Base-by-base conservation (phyloP, 2,797 vertebrate species). In the Melanotaenia parkinsoni region DNA sequence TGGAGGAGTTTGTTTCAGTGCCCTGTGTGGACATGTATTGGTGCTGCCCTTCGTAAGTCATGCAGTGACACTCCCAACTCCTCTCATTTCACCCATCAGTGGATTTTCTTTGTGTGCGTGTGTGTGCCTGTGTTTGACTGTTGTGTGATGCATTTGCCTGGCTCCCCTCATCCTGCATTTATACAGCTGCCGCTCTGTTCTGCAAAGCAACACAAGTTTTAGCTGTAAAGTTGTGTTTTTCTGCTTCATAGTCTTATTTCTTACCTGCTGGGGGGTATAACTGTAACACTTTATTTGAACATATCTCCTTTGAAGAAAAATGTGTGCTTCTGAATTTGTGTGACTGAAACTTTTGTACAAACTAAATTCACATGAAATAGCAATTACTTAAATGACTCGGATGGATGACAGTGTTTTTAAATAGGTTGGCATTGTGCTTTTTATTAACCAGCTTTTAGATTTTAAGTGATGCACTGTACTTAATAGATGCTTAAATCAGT, bases 81-180 rank as follows among this genome's bases (percentile, higher is more conserved):
- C 87, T 90, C 85, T 91, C 83, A 91, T 92, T 92, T 92, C 87
- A 92, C 82, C 83, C 89, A 86, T 88, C 87, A 76, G 57, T 86
- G 72, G 74, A 35, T 86, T 87, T 81, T 81, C 72, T 73, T 76
- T 67, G 57, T 59, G 53, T 59, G 12, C 38, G 3, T 16, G 60
- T 63, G 60, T 51, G 58, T 54, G 58, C 58, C 32, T 62, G 63
- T 51, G 69, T 35, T 70, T 54, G 59, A 73, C 65, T 68, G 58
- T 26, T 54, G 43, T 33, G 65, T 45, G 72, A 81, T 68, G 72
- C 58, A 66, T 75, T 67, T 1, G 14, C 54, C 57, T 28, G 69
- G 70, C 79, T 74, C 67, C 20, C 58, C 74, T 83, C 60, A 59
- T 61, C 81, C 83, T 74, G 79, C 72, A 78, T 78, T 77, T 72